Percentiles rank a stretch among this genome's conserved stretches.
These are phyloP conservation scores for Brachypteracias leptosomus DNA, from an alignment of 2,113 vertebrate species.

Conservation along the genomic window DNA sequence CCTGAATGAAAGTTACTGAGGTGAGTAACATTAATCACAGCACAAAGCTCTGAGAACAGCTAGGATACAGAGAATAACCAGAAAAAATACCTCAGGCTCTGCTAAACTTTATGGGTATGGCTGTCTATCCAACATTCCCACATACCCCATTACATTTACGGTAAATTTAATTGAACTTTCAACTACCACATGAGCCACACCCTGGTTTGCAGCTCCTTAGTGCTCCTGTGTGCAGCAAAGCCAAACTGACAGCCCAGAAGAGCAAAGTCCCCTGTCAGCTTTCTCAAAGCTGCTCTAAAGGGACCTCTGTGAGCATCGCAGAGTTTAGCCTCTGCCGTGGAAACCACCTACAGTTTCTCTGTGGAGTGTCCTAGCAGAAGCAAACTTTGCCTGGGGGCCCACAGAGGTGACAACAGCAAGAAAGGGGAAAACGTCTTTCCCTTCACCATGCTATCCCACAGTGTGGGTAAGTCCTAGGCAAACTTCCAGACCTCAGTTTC, in stretches of 20 bases:
- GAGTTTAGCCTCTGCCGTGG: neutral
- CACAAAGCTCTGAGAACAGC: neutral
- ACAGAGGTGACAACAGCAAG: neutral
- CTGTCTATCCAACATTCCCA: neutral
- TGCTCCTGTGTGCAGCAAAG: rapidly evolving
- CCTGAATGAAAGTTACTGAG: neutral
- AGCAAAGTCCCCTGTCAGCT: neutral
- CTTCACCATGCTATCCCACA: neutral
- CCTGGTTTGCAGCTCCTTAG: neutral
- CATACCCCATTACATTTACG: neutral
- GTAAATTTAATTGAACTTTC: neutral
- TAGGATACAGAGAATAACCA: neutral
- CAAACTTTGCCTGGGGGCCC: neutral
- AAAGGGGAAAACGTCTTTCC: neutral
- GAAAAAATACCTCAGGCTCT: neutral
- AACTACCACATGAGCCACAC: neutral
- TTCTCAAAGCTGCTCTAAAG: neutral
- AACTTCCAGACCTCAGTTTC: neutral
- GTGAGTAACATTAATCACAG: neutral
- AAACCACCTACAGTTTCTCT: neutral
- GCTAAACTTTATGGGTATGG: neutral
- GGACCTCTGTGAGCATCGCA: neutral
- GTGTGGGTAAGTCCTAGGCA: neutral
- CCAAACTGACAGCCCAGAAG: neutral
- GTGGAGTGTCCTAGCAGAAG: neutral